These are phyloP conservation scores for Turritopsis dohrnii DNA, from an alignment of 30 jellyfish, hydroid and myxozoan species.

Conservation along the genomic window DNA sequence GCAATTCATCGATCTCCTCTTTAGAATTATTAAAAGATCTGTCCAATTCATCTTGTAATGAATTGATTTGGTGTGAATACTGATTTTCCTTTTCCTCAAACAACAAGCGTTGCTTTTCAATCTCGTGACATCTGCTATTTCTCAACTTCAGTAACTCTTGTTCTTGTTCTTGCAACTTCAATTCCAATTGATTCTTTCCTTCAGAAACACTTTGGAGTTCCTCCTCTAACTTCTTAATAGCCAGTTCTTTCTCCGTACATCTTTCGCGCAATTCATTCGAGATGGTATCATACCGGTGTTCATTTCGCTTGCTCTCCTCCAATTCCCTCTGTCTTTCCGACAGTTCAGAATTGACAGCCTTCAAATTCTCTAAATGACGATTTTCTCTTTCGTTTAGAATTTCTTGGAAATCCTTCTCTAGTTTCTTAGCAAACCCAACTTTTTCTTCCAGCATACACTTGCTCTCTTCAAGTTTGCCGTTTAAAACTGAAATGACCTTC, in stretches of 20 bases:
- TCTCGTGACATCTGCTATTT: neutral
- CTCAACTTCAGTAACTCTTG: neutral
- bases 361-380: neutral
- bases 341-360: neutral
- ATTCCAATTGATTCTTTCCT: neutral
- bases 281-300: neutral
- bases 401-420: neutral
- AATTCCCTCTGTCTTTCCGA: neutral
- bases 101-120: constrained; percentile 4
- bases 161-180: neutral
- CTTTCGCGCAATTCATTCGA: neutral
- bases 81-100: neutral
- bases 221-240: neutral
- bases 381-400: neutral
- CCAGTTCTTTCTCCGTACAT: neutral
- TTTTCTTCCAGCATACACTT: neutral
- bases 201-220: neutral
- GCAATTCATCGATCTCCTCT: constrained; percentile 14
- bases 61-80: neutral
- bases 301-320: neutral
- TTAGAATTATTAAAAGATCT: neutral
- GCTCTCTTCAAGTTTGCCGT: neutral
- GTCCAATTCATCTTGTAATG: constrained; percentile 3
- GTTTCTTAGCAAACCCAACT: neutral
- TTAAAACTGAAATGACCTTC: neutral